phyloP scores from a whole-genome alignment of 30 jellyfish, hydroid and myxozoan species.

The Aurelia sp. region DNA sequence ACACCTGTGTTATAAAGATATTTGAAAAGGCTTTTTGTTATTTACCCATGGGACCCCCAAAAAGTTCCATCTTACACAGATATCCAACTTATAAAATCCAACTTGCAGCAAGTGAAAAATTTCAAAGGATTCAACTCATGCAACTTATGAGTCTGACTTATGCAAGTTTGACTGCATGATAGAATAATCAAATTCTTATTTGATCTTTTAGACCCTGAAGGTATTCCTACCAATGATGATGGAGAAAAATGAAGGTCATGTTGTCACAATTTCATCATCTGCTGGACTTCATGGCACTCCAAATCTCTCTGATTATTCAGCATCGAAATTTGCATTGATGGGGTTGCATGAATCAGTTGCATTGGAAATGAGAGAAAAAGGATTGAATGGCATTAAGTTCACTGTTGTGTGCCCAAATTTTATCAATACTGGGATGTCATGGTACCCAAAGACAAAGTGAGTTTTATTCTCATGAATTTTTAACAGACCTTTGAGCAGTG shows the following conservation, averaged over 20 bases:
- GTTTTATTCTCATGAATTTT: slow-evolving; percentile 4
- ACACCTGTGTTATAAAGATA: too few species aligned
- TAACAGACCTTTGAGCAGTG: too few species aligned
- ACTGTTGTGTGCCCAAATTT: slow-evolving; percentile 83
- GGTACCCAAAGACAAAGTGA: slow-evolving; percentile 90
- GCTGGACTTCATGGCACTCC: slow-evolving; percentile 89
- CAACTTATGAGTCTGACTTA: too few species aligned
- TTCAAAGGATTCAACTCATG: too few species aligned
- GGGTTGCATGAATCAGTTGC: slow-evolving; percentile 75
- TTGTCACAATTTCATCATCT: slow-evolving; percentile 82
- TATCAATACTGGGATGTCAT: slow-evolving; percentile 87
- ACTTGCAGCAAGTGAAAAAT: too few species aligned
- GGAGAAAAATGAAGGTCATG: slow-evolving; percentile 85
- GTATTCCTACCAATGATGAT: slow-evolving; percentile 87
- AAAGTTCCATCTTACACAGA: too few species aligned
- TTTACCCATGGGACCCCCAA: too few species aligned
- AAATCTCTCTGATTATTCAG: slow-evolving; percentile 79
- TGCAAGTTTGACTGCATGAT: too few species aligned
- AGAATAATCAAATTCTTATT: neutral
- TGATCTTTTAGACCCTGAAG: slow-evolving; percentile 64
- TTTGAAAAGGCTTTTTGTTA: too few species aligned
- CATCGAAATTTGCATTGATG: slow-evolving; percentile 80
- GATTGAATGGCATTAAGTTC: slow-evolving; percentile 61
- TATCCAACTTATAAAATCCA: too few species aligned
- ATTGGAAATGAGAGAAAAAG: slow-evolving; percentile 77